Evolutionary conservation across 2,797 vertebrate species (phyloP), one percentile per base, ranked within the genome.

Genomic region (Poecilia wingei): DNA sequence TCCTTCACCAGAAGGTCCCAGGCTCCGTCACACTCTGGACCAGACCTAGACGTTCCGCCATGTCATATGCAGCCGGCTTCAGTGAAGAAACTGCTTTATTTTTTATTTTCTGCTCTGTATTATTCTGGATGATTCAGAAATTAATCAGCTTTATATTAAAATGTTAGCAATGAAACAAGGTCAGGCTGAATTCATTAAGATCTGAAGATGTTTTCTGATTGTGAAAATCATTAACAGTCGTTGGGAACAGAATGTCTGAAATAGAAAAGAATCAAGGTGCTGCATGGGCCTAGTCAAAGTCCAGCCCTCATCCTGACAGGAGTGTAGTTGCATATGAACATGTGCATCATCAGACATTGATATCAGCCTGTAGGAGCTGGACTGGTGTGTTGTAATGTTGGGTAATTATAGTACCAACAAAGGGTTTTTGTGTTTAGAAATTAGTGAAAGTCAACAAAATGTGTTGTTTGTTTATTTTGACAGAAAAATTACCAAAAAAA

Each of bases 1-100:
- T 77, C 87, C 88, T 89, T 82, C 88, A 88, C 83, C 90, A 89
- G 75, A 88, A 79, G 76, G 81, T 89, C 85, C 72, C 77, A 81
- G 80, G 84, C 89, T 90, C 89, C 80, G 87, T 91, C 90, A 94
- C 80, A 80, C 20, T 28, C 74, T 31, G 46, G 33, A 81, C 75
- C 77, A 74, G 83, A 86, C 77, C 39, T 68, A n/a, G 74, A 49
- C 66, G 31, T 59, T 76, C 61, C 74, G 12, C 2, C 64, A 16
- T 84, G 39, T 81, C 68, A 87, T 59, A 28, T 16, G 33, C 9
- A 77, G 70, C 28, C 51, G n/a, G 36, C 9, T 13, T 43, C 66
- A 43, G 10, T 2, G 66, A 55, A 74, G 14, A 18, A 79, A 47
- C 25, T 22, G 13, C 3, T 25, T 69, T 68, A 61, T 73, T 5